phyloP scores from a whole-genome alignment of 53 echinoderm and acorn worm genomes.

The Paracentrotus lividus region DNA sequence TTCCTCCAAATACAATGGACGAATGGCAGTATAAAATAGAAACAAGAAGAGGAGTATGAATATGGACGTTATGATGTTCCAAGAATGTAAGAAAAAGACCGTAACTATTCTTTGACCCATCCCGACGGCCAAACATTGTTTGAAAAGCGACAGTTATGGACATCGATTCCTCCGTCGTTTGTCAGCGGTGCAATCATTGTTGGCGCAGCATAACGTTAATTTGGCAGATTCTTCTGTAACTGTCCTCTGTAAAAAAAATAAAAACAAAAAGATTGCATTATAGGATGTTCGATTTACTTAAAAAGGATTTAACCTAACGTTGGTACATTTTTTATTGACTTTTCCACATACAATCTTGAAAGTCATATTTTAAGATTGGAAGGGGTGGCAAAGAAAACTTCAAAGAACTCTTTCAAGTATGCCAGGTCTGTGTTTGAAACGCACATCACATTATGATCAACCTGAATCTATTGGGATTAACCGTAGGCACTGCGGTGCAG shows the following conservation, averaged over 20 bases:
- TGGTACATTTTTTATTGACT: no score
- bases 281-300: no score
- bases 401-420: conserved; percentile 20
- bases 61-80: background rate
- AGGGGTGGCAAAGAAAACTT: conserved; percentile 19
- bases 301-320: no score
- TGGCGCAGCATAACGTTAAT: conserved; percentile 97
- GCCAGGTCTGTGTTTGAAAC: conserved; percentile 18
- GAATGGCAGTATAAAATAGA: no score
- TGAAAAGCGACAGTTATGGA: conserved; percentile 96
- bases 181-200: conserved; percentile 97
- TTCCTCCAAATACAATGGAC: no score
- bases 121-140: conserved; percentile 97
- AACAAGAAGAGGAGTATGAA: no score
- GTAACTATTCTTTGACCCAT: conserved; percentile 99
- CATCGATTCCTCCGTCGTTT: conserved; percentile 95
- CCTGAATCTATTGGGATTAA: conserved; percentile 44
- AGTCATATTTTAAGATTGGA: no score
- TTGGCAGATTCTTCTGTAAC: conserved; percentile 99
- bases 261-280: no score
- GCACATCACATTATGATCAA: conserved; percentile 51
- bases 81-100: background rate
- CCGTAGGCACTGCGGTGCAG: conserved; percentile 12
- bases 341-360: no score
- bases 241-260: conserved; percentile 95